Base-by-base conservation (phyloP, 1,140 invertebrate species). In the Papilio polytes region DNA sequence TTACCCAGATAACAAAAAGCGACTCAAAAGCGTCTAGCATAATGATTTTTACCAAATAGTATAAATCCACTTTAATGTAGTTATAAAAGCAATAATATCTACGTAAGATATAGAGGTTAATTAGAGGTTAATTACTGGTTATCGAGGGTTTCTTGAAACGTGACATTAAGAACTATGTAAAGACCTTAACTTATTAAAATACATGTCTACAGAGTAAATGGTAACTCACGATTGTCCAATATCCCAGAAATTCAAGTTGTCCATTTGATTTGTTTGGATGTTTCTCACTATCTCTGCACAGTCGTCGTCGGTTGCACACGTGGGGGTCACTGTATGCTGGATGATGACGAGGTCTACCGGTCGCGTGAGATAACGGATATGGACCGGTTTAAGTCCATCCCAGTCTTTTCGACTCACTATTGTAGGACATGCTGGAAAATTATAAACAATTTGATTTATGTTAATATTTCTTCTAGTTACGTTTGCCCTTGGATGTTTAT, bases 271-370 rank as follows among this genome's bases (percentile, higher is more conserved):
- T 78, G 95, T 91, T 82, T 97, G 97, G 51, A 97, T 97, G 78
- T 85, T 94, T 56, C 89, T 87, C 10, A 97, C 93, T 0, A 87
- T 88, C 0, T 86, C 79, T 0, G 90, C 88, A 83, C 97, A 98
- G 46, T 87, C 80, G 1, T 85, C 80, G 56, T 96, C 91, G 0
- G 95, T 95, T 4, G 81, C 85, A 86, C 97, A 98, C 51, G 93
- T 90, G 4, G 88, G 81, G 0, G 96, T 96, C 0, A 96, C 97
- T 4, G 97, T 97, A 85, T 98, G 97, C 89, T 97, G 97, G 78
- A 98, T 96, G 73, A 98, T 96, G 2, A 97, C 97, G 80, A 96
- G 95, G 84, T 94, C 86, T 0, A 96, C 91, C 22, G 96, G 96
- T 12, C 96, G 92, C 12, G 95, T 88, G 1, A 96, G 89, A 84